Conservation (phyloP, 2,888 invertebrate species). For the Vannuccia rotundouncinata region DNA sequence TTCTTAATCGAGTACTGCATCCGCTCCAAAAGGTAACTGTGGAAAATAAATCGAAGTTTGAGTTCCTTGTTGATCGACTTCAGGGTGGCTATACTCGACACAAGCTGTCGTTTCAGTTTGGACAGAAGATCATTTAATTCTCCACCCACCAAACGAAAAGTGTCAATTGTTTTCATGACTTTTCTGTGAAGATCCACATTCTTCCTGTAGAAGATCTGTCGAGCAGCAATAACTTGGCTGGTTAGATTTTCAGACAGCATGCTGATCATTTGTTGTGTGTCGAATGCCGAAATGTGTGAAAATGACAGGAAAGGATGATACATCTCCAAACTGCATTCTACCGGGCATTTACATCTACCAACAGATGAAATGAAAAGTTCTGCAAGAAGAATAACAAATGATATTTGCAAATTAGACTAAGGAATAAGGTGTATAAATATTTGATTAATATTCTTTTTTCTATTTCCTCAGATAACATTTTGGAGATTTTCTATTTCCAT, state of each 20-base stretch:
- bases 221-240: not conserved
- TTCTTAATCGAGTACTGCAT: not conserved
- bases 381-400: no score
- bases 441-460: no score
- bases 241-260: not conserved
- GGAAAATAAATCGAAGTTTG: not conserved
- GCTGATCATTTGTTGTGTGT: not conserved
- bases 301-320: not conserved
- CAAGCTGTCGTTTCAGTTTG: not conserved
- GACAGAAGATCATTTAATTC: not conserved
- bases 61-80: not conserved
- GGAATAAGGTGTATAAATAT: no score
- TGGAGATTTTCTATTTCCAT: no score
- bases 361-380: no score
- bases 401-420: no score
- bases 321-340: not conserved
- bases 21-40: not conserved
- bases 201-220: not conserved
- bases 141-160: not conserved
- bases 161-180: not conserved
- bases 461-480: no score
- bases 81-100: not conserved
- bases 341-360: not conserved
- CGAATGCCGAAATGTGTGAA: conserved; percentile 1
- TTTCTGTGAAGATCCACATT: not conserved